Percentiles rank a stretch among this genome's conserved stretches.
Evolutionary conservation across 23 tunicate species (phyloP).

Genomic region (Ciona savignyi): DNA sequence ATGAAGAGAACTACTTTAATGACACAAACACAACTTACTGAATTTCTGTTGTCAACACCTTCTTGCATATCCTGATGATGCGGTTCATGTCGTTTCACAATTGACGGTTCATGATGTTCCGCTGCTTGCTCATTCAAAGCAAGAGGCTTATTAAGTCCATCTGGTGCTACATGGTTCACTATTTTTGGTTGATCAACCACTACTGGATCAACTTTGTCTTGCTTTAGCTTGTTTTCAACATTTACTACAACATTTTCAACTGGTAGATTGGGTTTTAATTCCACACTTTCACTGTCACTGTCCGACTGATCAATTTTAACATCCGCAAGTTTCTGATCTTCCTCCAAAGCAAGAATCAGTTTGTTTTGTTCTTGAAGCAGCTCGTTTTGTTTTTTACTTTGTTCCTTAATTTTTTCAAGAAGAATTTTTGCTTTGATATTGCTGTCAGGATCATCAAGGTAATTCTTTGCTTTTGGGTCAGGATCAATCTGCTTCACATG

Average conservation of each 20-base stretch:
- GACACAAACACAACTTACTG: too few species aligned
- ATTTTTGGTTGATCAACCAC: too few species aligned
- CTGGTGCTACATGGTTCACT: too few species aligned
- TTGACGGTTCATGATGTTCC: too few species aligned
- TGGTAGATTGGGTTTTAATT: neutral
- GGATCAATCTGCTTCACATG: conserved; percentile 53
- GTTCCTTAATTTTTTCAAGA: conserved; percentile 52
- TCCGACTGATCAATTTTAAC: conserved; percentile 4
- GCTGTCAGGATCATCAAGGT: neutral
- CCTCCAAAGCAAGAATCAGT: conserved; percentile 49
- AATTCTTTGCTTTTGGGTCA: neutral
- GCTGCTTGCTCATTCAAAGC: too few species aligned
- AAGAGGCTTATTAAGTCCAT: too few species aligned
- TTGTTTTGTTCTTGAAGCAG: conserved; percentile 40
- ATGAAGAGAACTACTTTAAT: too few species aligned
- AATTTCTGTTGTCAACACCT: too few species aligned
- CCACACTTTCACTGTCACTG: neutral
- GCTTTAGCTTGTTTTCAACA: neutral
- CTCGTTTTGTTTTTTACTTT: conserved; percentile 46
- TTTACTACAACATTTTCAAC: neutral
- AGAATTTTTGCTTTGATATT: conserved; percentile 5
- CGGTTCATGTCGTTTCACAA: too few species aligned
- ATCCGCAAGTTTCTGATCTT: conserved; percentile 31
- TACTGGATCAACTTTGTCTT: neutral
- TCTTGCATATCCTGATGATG: too few species aligned